Conservation (phyloP, 2,113 vertebrate genomes). For the Prunella fulvescens region DNA sequence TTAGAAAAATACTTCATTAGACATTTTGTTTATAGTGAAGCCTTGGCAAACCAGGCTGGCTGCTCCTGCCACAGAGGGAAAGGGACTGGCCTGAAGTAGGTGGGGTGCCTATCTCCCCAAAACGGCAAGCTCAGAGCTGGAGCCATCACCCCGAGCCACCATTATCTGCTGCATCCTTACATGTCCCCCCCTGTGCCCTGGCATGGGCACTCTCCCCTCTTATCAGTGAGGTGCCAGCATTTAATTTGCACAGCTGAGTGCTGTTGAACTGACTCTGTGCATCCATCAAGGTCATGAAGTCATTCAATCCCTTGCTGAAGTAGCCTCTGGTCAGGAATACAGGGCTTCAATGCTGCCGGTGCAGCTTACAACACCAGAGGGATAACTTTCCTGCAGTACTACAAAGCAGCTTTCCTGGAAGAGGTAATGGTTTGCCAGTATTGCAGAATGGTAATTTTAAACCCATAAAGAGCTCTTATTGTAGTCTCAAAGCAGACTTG, state of each 20-base stretch:
- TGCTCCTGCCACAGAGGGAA: neutral
- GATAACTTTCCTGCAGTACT: neutral
- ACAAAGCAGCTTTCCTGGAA: neutral
- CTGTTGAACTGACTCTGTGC: neutral
- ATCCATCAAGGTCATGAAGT: neutral
- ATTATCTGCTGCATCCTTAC: conserved; percentile 12
- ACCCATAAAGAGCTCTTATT: neutral
- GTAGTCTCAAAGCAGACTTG: neutral
- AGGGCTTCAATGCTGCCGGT: neutral
- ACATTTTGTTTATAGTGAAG: neutral
- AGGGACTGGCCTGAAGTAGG: neutral
- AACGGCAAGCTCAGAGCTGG: neutral
- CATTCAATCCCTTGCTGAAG: neutral
- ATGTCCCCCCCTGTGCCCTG: neutral
- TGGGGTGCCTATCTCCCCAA: neutral
- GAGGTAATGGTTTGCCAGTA: neutral
- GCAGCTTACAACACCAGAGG: neutral
- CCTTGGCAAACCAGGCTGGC: neutral
- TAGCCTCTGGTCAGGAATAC: neutral
- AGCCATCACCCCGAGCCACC: accelerated
- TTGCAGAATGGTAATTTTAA: neutral
- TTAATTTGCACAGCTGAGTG: neutral
- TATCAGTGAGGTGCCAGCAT: conserved; percentile 18
- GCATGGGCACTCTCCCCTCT: conserved; percentile 1
- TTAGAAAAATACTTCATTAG: neutral